Conservation (phyloP, 2,113 vertebrate genomes). For the Callorhinus ursinus region DNA sequence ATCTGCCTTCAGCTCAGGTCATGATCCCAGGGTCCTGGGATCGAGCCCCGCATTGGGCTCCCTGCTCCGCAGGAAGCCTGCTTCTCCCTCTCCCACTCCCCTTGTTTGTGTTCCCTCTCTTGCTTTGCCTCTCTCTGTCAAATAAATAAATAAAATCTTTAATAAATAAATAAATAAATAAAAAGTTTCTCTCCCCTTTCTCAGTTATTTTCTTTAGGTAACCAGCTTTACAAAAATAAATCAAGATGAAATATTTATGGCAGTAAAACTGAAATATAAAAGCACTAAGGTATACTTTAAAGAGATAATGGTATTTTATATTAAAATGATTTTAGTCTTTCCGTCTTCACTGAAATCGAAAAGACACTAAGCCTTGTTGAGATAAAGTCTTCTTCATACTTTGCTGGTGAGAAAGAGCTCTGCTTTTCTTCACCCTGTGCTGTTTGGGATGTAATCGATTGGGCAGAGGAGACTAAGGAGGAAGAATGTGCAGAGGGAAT, state of each 20-base stretch:
- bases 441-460: neutral
- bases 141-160: no score
- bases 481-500: rapidly evolving
- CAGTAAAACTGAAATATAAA: slow-evolving; percentile 48
- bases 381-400: neutral
- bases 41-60: no score
- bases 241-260: neutral
- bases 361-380: neutral
- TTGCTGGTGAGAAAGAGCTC: neutral
- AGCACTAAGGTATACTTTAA: neutral
- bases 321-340: neutral
- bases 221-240: neutral
- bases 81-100: no score
- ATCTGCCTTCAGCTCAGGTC: no score
- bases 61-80: no score
- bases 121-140: no score
- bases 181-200: neutral
- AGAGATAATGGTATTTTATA: slow-evolving; percentile 16
- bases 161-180: no score
- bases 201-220: neutral
- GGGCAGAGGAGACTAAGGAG: neutral
- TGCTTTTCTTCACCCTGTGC: neutral
- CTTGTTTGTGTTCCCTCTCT: no score
- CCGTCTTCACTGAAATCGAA: neutral
- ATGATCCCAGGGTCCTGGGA: no score